Conservation (phyloP, 2,113 vertebrate species). For the Engraulis encrasicolus region DNA sequence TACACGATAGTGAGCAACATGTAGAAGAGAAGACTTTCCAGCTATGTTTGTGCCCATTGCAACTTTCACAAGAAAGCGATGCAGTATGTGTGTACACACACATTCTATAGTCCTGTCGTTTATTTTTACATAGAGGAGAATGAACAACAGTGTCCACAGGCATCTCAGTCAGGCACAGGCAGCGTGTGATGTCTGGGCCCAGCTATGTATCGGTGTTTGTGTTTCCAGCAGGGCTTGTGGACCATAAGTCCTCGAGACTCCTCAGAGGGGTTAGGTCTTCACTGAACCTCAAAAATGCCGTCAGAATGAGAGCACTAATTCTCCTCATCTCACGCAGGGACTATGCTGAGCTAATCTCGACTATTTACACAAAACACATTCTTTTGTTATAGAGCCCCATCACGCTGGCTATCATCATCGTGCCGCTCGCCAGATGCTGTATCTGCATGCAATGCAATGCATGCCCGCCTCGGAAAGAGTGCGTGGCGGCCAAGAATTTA, state of each 20-base stretch:
- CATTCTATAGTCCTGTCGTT: background rate
- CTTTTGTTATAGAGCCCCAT: constrained; percentile 19
- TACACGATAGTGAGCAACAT: background rate
- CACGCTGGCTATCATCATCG: background rate
- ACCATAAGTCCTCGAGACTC: background rate
- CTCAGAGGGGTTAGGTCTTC: background rate
- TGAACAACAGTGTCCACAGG: background rate
- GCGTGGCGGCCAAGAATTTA: constrained; percentile 16
- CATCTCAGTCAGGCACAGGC: background rate
- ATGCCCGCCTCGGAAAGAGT: background rate
- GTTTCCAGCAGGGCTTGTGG: background rate
- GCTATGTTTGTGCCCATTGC: background rate
- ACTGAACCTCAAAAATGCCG: background rate
- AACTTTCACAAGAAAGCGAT: background rate
- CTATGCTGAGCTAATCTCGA: background rate
- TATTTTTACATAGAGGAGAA: background rate
- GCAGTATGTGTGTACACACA: background rate
- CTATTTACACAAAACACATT: constrained; percentile 17
- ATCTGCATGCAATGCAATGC: too few relatives aligned
- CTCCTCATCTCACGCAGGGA: constrained; percentile 4
- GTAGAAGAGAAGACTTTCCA: background rate
- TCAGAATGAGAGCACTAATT: constrained; percentile 1
- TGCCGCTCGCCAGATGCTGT: background rate
- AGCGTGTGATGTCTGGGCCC: background rate
- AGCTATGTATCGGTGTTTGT: background rate